Base-by-base conservation (phyloP, 2,113 vertebrate genomes). In the Hiodon tergisus region DNA sequence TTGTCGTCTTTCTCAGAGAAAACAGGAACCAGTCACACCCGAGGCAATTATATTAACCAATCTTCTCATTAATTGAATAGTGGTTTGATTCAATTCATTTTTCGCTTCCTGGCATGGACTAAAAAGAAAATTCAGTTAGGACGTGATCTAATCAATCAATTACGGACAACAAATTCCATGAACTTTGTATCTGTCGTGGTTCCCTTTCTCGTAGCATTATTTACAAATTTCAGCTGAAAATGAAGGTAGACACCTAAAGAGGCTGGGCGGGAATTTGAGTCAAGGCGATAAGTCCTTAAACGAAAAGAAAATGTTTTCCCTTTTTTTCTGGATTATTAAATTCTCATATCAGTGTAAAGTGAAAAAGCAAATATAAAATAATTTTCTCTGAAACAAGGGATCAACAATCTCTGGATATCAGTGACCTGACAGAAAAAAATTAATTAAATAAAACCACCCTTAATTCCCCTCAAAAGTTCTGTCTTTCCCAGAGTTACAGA, bases 51-150 rank as follows among this genome's bases (percentile, higher is more conserved):
- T 52, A 31, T 61, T 74, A 78, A 80, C 79, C 75, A 50, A 52
- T 83, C 67, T 83, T 55, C 52, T 52, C 72, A 71, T 83, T 85
- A 80, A 86, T 85, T 83, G 76, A 82, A 87, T 74, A 80, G 78
- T 16, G 9, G 70, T 77, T 69, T 74, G 60, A 85, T 85, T 86
- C 78, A 78, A 85, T 85, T 79, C 67, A 74, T 76, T 81, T 73
- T 31, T 67, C 16, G 72, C 80, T 86, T 82, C 79, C 71, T 76
- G 78, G 75, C 78, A 82, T 80, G 67, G 73, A 46, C 72, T 81
- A 77, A 79, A 78, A 73, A 71, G 79, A 78, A 61, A 80, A 88
- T 83, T 85, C 13, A 77, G 83, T 85, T 85, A 87, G 53, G 60
- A 78, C 80, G 79, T 83, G 78, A 85, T 84, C 74, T 81, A 81